Evolutionary conservation across 2,113 vertebrate species (phyloP), one percentile per base, ranked within the genome.

Genomic region (Xenus cinereus): DNA sequence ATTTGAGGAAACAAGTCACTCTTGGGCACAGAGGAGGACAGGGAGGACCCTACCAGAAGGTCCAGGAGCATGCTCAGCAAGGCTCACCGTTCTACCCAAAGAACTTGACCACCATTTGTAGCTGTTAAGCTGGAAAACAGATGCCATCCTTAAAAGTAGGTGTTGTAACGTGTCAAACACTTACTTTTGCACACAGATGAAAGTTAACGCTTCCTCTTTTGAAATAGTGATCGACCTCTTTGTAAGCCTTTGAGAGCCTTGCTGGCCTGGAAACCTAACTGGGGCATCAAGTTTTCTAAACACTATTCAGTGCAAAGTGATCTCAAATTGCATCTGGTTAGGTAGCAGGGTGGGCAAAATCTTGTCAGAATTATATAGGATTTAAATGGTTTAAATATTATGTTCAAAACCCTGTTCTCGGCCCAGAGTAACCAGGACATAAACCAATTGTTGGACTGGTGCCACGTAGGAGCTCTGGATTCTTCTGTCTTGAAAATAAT

Each of bases 141-240:
- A 48, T 41, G 41, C 35, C n/a, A 63, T 41, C 57, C 81, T 85
- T 83, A 50, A 22, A 84, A 74, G 27, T 1, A 64, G 54, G 8
- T 50, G 56, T 13, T n/a, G n/a, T 37, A 57, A 63, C 8, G 32
- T 14, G 6, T 20, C 1, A 0, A 74, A 60, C 2, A 1, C 24
- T 80, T 60, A 46, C 37, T 76, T 75, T 12, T 80, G 51, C n/a
- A 78, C 32, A 33, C 6, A 46, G 43, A 27, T 37, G 18, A 35
- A 91, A 64, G 72, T 18, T 76, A 79, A 81, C n/a, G 26, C 30
- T 32, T 28, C 41, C 13, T 81, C 41, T 66, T 68, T 26, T 45
- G 35, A 59, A 82, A 57, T 0, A 54, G 50, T 1, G 0, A 62
- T 35, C 46, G 64, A 21, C 23, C 50, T 39, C 69, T 60, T 66